These are phyloP conservation scores for Pomatorhinus ruficollis DNA, from an alignment of 2,113 vertebrate genomes.

Conservation along the genomic window DNA sequence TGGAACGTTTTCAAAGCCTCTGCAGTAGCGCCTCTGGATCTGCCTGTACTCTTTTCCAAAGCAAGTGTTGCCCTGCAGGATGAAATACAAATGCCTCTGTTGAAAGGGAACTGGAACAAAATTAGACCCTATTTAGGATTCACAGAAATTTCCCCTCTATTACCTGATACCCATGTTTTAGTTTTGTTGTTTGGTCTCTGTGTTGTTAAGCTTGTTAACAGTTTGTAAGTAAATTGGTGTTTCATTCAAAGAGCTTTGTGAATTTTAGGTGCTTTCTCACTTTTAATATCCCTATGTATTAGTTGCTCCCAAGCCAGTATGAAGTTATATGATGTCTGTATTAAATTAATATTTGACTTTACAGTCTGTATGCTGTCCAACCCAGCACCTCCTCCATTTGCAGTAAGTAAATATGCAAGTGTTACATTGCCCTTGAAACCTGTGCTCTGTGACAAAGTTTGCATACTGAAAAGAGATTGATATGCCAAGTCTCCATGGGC, in stretches of 20 bases:
- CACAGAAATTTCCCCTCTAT: neutral
- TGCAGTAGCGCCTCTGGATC: neutral
- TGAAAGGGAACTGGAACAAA: neutral
- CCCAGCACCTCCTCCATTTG: constrained; percentile 44
- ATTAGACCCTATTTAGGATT: neutral
- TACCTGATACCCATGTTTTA: neutral
- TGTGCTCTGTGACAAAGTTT: constrained; percentile 62
- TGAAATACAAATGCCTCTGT: neutral
- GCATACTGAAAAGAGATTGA: neutral
- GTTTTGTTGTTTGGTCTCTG: neutral
- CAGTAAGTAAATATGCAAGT: constrained; percentile 69
- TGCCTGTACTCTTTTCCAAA: neutral
- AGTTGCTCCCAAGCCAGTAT: neutral
- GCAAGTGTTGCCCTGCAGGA: neutral
- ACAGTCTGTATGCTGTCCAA: neutral
- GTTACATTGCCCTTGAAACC: constrained; percentile 71
- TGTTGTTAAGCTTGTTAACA: neutral
- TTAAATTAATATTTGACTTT: constrained; percentile 19
- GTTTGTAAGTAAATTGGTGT: neutral
- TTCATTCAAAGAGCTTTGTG: neutral
- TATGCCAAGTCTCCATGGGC: constrained; percentile 34
- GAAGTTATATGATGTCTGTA: neutral
- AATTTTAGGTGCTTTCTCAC: constrained; percentile 53
- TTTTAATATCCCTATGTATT: neutral
- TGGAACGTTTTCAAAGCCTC: neutral